These are phyloP conservation scores for Chrysogorgia sp. DNA, from an alignment of 92 coral and sea anemone genomes.

Conservation along the genomic window DNA sequence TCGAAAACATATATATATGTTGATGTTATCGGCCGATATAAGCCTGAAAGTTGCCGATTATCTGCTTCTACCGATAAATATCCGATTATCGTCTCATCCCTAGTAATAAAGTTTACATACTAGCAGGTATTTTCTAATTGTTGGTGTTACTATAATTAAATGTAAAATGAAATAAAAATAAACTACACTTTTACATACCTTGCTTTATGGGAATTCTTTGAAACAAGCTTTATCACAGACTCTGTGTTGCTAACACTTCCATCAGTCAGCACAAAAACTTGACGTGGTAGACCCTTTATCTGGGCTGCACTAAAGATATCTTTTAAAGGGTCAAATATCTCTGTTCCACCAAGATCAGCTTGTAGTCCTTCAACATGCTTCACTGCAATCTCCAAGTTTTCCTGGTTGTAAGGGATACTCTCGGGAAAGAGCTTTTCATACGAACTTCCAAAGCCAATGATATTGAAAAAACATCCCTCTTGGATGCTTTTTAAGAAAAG, in stretches of 20 bases:
- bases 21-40: no score
- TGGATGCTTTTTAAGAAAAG: conserved; percentile 85
- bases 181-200: no score
- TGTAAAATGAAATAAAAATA: no score
- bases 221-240: conserved; percentile 73
- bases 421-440: conserved; percentile 65
- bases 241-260: conserved; percentile 81
- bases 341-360: conserved; percentile 89
- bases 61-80: no score
- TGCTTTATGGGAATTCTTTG: conserved; percentile 57
- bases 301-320: conserved; percentile 72
- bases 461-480: conserved; percentile 82
- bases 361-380: conserved; percentile 58
- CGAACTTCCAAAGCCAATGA: conserved; percentile 88
- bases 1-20: no score
- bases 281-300: conserved; percentile 83
- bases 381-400: conserved; percentile 68
- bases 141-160: no score
- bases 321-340: conserved; percentile 69
- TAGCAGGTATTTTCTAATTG: no score
- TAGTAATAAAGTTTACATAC: no score
- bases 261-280: conserved; percentile 85
- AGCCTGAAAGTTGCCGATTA: no score
- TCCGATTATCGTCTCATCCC: no score
- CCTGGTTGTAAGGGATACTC: conserved; percentile 72